Base-by-base conservation (phyloP, 2,113 vertebrate genomes). In the Rhinolophus sinicus region DNA sequence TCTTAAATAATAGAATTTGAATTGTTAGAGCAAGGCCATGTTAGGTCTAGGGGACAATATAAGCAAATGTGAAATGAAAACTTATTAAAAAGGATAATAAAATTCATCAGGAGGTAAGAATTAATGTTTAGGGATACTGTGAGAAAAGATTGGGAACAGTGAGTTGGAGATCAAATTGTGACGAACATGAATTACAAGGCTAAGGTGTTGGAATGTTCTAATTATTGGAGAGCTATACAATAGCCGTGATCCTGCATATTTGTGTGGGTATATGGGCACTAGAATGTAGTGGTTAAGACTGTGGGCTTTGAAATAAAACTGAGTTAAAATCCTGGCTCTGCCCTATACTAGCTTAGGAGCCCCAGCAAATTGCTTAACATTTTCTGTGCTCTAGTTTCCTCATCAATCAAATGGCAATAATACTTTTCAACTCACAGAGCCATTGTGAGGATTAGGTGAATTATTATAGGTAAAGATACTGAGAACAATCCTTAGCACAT, bases 391-490 rank as follows among this genome's bases (percentile, higher is more conserved):
- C 44, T 54, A 69, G 19, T 75, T 96, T 90, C 60, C 84, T 94
- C 24, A 47, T 80, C 56, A 94, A 0, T 84, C 44, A 94, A 84
- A 56, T 84, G 33, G 19, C 58, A 21, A 70, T 84, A 78, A 47
- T 93, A 70, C 18, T 84, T 92, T 80, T 93, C 93, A 94, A 90
- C 19, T 83, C 50, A 87, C 11, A 84, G 69, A 96, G n/a, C 64
- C 83, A 84, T 65, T 96, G 14, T 86, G 69, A 78, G 69, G 19
- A 56, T 93, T 93, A 96, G 40, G 78, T 62, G 65, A 93, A 65
- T 88, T 76, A 52, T 85, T 93, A n/a, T n/a, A 60, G 81, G 4
- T 76, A 70, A 87, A 77, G 89, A n/a, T 76, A 64, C 24, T 14
- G 13, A 75, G 44, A 88, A 86, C 16, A 73, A n/a, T 85, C 2